Evolutionary conservation across 2,113 vertebrate genomes (phyloP), one percentile per base, ranked within the genome.

Genomic region (Myodes glareolus): DNA sequence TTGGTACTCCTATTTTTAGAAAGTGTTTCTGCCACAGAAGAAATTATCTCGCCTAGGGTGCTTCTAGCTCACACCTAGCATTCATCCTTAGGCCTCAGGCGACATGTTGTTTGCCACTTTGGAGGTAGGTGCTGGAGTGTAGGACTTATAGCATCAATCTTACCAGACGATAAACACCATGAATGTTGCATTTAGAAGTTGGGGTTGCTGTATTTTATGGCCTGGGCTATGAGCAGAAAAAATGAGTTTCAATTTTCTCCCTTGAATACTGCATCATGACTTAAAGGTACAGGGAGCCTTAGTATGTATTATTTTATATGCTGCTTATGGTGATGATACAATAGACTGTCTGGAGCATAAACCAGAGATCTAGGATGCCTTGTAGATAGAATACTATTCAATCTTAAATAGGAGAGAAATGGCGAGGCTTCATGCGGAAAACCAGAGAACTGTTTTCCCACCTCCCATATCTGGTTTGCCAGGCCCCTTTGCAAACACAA

Each of bases 241-340:
- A 91, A 91, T 27, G 33, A 39, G 72, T 68, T 95, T 96, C 87
- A 73, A 10, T 94, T 80, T 94, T 92, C 87, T 94, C 67, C 85
- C 45, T 80, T 55, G 72, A 95, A 87, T 0, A 21, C 1, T 76
- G 27, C 31, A 58, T 85, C 76, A 82, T 31, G 78, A 96, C 86
- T 92, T 92, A 94, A 95, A 65, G 61, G 47, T 80, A 61, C 39
- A n/a, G 7, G 7, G 67, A 42, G 36, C 52, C 27, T 88, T 12
- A 61, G 45, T 25, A 55, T 17, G 55, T 8, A 39, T 67, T 85
- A 68, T 88, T 92, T 93, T 80, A 77, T 65, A 68, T 70, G 52
- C 65, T 88, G 75, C 39, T 92, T 63, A 31, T 10, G n/a, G 45
- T 31, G 52, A 94, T 25, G 45, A 5, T 4, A 47, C 27, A 92